Base-by-base conservation (phyloP, 1,140 invertebrate genomes). In the Conus betulinus region DNA sequence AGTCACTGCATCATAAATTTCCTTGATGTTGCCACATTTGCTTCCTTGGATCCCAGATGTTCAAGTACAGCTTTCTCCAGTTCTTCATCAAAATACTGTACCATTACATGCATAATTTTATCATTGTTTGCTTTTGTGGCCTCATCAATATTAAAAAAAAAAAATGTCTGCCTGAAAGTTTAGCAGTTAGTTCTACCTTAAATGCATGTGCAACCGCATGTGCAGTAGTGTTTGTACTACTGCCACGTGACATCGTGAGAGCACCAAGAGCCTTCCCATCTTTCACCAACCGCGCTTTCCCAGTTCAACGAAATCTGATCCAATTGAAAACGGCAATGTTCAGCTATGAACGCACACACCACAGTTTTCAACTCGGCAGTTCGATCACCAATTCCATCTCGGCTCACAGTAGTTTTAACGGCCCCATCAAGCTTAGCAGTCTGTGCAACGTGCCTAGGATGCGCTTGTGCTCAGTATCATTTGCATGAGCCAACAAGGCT, bases 61-160 rank as follows among this genome's bases (percentile, higher is more conserved):
- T 52, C 60, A n/a, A 85, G 5, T 76, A 27, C 57, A 13, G 87
- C 76, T 79, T 88, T 57, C 4, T 25, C 71, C 27, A 39, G 25
- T 27, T 87, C 79, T 15, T 78, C 85, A 84, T 87, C 87, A 88
- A 83, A 90, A 85, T 88, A 87, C 63, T 87, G 76, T n/a, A n/a
- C n/a, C n/a, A n/a, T n/a, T n/a, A n/a, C n/a, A n/a, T n/a, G n/a
- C n/a, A n/a, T n/a, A n/a, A 90, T 83, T 74, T 90, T 90, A 55
- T 90, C 88, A 78, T 87, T 88, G 63, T 85, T 88, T 15, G 81
- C 86, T 55, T 90, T 90, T 78, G 89, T 90, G 15, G 88, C 87
- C 55, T 90, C 88, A 76, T 90, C 89, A 71, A 90, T 67, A 83
- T 90, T 90, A 5, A 88, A 71, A n/a, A 84, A 90, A 39, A 90